Conservation (phyloP, 2,113 vertebrate species). For the Ochotona princeps region DNA sequence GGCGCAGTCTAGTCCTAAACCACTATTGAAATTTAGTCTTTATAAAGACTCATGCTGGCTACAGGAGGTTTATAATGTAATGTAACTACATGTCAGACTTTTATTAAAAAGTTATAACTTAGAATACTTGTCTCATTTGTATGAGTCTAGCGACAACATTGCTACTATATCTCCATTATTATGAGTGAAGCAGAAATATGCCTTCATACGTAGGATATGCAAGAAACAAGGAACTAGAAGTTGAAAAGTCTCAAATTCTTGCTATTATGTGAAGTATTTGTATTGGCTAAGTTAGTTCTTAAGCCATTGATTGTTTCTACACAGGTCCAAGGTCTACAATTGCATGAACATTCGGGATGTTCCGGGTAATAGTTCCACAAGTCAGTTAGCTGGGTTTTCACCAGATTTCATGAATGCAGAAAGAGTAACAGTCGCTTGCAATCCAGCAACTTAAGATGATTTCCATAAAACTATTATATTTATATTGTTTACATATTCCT, state of each 20-base stretch:
- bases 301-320: slow-evolving; percentile 21
- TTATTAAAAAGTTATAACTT: not conserved
- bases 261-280: not conserved
- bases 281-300: not conserved
- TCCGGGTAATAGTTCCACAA: slow-evolving; percentile 22
- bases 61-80: not conserved
- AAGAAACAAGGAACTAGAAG: not conserved
- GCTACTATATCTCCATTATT: not conserved
- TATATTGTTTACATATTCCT: not conserved
- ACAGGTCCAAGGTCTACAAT: not conserved
- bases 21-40: not conserved
- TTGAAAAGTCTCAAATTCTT: not conserved
- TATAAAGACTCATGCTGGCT: not conserved
- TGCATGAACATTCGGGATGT: not conserved
- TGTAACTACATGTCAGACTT: not conserved
- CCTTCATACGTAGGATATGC: not conserved
- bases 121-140: not conserved
- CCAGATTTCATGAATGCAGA: not conserved
- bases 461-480: slow-evolving; percentile 36
- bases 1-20: not conserved
- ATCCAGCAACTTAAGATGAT: not conserved
- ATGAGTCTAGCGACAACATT: not conserved
- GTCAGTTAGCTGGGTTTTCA: slow-evolving; percentile 26
- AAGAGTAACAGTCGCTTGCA: slow-evolving; percentile 43
- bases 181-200: not conserved